phyloP scores from a whole-genome alignment of 2,797 vertebrate species.

The Cheirogaleus major region DNA sequence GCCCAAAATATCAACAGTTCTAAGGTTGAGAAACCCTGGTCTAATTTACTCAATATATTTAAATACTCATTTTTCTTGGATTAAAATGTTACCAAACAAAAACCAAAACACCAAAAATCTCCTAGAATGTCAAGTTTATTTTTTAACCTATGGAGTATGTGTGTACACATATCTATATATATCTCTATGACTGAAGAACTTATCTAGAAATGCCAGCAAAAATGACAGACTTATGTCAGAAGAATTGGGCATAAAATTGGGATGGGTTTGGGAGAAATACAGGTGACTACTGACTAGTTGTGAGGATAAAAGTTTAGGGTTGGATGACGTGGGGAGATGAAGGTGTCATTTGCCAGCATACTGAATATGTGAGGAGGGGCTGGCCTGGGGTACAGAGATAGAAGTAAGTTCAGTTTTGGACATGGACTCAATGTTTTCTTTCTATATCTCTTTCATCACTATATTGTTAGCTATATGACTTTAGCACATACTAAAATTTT shows the following conservation, averaged over 20 bases:
- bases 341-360: not conserved
- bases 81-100: not conserved
- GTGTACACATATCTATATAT: no score
- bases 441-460: not conserved
- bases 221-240: not conserved
- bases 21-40: not conserved
- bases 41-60: not conserved
- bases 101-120: not conserved
- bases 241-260: not conserved
- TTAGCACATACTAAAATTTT: not conserved
- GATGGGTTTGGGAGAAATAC: not conserved
- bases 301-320: no score
- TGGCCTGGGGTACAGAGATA: not conserved
- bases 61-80: not conserved
- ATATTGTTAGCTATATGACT: not conserved
- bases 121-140: not conserved
- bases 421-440: not conserved
- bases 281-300: not conserved
- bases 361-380: fast-evolving
- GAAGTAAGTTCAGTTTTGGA: not conserved
- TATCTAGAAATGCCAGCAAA: not conserved
- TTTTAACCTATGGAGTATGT: not conserved
- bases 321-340: not conserved
- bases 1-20: not conserved
- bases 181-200: not conserved